Conservation (phyloP, 2,797 vertebrate genomes). For the Myripristis jacobus region DNA sequence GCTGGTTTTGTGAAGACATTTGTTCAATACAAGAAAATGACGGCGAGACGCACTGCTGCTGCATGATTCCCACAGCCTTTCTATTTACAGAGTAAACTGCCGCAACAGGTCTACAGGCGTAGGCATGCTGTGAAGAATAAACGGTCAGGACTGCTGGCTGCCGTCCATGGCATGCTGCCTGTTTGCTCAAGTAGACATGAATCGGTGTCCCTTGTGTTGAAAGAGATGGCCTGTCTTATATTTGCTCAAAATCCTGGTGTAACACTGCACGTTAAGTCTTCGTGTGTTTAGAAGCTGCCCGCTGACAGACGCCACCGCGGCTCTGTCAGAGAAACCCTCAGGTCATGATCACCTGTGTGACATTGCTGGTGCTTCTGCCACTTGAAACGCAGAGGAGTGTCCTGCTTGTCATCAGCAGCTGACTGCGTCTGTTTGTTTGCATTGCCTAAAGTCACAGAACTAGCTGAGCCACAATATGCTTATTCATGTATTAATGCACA, state of each 20-base stretch:
- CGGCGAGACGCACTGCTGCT: conserved; percentile 15
- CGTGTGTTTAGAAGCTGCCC: conserved; percentile 12
- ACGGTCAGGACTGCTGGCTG: conserved; percentile 42
- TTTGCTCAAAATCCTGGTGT: conserved; percentile 7
- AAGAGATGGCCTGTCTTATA: conserved; percentile 8
- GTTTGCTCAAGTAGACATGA: conserved; percentile 23
- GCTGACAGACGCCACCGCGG: no score
- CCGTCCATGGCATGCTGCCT: conserved; percentile 22
- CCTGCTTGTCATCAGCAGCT: conserved; percentile 7
- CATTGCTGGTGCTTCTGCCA: not conserved
- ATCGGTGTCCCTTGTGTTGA: conserved; percentile 21
- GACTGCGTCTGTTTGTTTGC: not conserved
- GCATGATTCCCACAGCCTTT: conserved; percentile 62
- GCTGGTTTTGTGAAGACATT: conserved; percentile 13
- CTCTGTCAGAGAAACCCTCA: conserved; percentile 19
- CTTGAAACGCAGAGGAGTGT: not conserved
- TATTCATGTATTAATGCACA: conserved; percentile 5
- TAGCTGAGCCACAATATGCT: not conserved
- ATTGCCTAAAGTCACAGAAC: not conserved
- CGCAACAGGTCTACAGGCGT: conserved; percentile 52
- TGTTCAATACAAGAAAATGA: conserved; percentile 12
- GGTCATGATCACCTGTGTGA: conserved; percentile 8
- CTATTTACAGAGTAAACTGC: conserved; percentile 57
- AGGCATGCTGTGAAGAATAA: conserved; percentile 40
- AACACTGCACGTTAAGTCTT: not conserved